Conservation (phyloP, 2,888 invertebrate species). For the Caenorhabditis japonica region DNA sequence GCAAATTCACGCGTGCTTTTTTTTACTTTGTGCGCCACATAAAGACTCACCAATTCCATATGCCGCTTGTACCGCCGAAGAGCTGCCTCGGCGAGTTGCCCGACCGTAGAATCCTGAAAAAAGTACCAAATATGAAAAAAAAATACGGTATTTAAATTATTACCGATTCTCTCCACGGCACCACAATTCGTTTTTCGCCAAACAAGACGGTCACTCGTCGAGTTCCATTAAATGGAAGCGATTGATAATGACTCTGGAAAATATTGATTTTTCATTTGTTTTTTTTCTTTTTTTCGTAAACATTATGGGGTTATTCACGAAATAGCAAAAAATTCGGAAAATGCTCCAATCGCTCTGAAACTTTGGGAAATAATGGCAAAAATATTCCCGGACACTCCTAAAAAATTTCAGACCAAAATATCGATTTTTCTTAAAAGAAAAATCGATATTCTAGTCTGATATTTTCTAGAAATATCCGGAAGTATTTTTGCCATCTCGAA, state of each 20-base stretch:
- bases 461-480: background rate
- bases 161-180: conserved; percentile 57
- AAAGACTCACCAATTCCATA: conserved; percentile 55
- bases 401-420: too few species aligned
- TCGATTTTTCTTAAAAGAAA: too few species aligned
- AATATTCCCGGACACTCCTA: too few species aligned
- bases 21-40: too few species aligned
- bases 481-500: too few species aligned
- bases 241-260: conserved; percentile 51
- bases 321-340: too few species aligned
- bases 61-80: conserved; percentile 55
- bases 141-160: background rate
- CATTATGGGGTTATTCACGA: too few species aligned
- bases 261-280: background rate
- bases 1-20: too few species aligned
- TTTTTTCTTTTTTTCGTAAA: too few species aligned
- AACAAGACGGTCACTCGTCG: conserved; percentile 61
- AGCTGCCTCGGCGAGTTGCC: conserved; percentile 56
- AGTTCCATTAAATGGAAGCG: conserved; percentile 37
- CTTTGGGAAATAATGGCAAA: too few species aligned
- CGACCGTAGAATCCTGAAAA: conserved; percentile 47
- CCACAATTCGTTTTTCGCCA: conserved; percentile 58
- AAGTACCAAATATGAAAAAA: background rate
- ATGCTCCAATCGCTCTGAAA: too few species aligned
- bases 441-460: too few species aligned